A percentile compares a stretch with the other conserved stretches of the same genome.
Conservation (phyloP, 1,140 invertebrate genomes). For the Amyelois transitella region DNA sequence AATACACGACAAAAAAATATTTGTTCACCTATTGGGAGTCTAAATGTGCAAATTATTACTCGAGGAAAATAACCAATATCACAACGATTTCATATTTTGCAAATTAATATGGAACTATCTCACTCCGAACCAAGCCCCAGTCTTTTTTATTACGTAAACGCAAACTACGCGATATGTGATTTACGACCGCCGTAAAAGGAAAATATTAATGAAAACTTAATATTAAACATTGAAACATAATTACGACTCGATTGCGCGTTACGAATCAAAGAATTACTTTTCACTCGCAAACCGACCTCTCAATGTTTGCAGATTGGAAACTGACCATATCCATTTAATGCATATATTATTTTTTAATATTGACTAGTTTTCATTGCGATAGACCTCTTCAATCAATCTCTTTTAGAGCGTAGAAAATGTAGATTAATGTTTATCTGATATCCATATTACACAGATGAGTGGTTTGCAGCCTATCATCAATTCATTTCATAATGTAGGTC, state of each 20-base stretch:
- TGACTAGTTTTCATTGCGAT: conserved; percentile 2
- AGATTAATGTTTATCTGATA: no score
- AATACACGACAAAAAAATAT: no score
- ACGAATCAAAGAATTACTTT: neutral
- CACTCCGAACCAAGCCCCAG: no score
- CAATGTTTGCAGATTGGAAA: conserved; percentile 6
- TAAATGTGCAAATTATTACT: no score
- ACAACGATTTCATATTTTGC: no score
- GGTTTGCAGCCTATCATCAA: no score
- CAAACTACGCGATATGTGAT: neutral
- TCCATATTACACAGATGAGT: no score
- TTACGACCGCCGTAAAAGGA: neutral
- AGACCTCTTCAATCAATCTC: conserved; percentile 27
- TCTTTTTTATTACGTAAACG: no score
- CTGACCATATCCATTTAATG: conserved; percentile 4
- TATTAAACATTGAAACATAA: conserved; percentile 1
- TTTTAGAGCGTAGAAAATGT: conserved; percentile 54
- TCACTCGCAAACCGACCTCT: conserved; percentile 3
- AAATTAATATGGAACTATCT: no score
- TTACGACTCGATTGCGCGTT: neutral
- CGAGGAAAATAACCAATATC: no score
- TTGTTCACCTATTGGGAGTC: no score
- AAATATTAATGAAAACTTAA: neutral
- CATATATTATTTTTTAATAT: conserved; percentile 2
- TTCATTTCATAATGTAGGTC: no score